Percentiles rank a stretch among this genome's conserved stretches.
phyloP scores from a whole-genome alignment of 2,888 invertebrate species.

The Ormyrus rosae region DNA sequence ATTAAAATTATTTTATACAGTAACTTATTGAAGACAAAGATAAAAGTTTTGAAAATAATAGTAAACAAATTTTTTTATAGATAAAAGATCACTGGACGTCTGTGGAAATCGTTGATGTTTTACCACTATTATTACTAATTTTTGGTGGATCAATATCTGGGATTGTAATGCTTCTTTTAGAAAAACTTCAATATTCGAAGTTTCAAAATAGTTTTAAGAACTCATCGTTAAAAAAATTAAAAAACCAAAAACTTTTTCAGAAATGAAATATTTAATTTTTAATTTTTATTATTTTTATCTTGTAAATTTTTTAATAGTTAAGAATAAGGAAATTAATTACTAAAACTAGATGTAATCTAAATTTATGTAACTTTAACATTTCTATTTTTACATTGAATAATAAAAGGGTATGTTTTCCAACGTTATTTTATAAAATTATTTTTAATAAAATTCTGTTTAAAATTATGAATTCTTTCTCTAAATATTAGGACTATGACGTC shows the following conservation, averaged over 20 bases:
- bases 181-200: constrained; percentile 40
- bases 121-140: constrained; percentile 66
- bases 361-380: too few relatives aligned
- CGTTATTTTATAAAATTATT: too few relatives aligned
- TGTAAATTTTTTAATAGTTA: not conserved
- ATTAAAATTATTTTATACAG: not conserved
- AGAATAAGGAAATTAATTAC: too few relatives aligned
- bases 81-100: constrained; percentile 61
- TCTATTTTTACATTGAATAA: too few relatives aligned
- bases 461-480: too few relatives aligned
- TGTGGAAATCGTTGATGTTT: constrained; percentile 68
- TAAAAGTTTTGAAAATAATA: constrained; percentile 24
- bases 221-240: not conserved
- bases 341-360: too few relatives aligned
- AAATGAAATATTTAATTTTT: constrained; percentile 10
- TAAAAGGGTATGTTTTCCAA: too few relatives aligned
- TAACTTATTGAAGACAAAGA: not conserved
- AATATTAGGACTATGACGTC: too few relatives aligned
- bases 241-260: not conserved
- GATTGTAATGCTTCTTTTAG: constrained; percentile 5
- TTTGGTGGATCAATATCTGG: constrained; percentile 61
- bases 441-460: too few relatives aligned
- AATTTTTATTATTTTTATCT: not conserved
- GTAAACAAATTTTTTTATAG: constrained; percentile 23
- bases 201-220: not conserved